Base-by-base conservation (phyloP, 2,797 vertebrate species). In the Anomalospiza imberbis region DNA sequence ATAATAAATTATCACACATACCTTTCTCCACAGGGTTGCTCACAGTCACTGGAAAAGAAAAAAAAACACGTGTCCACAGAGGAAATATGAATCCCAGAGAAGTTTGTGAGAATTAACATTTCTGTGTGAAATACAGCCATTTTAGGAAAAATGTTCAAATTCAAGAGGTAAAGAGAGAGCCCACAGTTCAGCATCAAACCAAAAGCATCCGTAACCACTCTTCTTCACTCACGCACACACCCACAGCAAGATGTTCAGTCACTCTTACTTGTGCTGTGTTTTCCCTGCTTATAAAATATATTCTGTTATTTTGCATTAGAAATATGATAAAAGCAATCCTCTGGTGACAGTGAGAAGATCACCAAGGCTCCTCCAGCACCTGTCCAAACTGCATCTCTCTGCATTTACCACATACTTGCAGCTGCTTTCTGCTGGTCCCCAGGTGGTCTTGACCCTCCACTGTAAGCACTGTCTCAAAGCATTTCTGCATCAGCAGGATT, bases 21-120 rank as follows among this genome's bases (percentile, higher is more conserved):
- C 99, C 99, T 98, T 99, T 99, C 97, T 99, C 99, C 82, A 98
- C 89, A n/a, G 98, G 94, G 95, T 98, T 99, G 94, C 94, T 98
- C 94, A 99, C 91, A 68, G 99, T 99, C 94, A 99, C 99, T 99
- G 98, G 85, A 94, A 97, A 97, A 97, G 83, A 91, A 92, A 91
- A 44, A 25, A 85, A 93, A 89, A 89, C 6, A 36, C 0, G 4
- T 68, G 88, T 76, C 82, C 72, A 79, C 14, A 54, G 42, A 71
- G 32, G 31, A 81, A 75, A 91, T 1, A 34, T 13, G 17, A 79
- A 47, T 67, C 57, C 19, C 67, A 51, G 45, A 42, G 12, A 73
- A 45, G 29, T 16, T 51, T 55, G n/a, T 34, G 45, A 70, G 57
- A 82, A 60, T 22, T 12, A 38, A 73, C 2, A 3, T 32, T 86